Conservation (phyloP, 2,797 vertebrate species). For the Melanotaenia nigrans region DNA sequence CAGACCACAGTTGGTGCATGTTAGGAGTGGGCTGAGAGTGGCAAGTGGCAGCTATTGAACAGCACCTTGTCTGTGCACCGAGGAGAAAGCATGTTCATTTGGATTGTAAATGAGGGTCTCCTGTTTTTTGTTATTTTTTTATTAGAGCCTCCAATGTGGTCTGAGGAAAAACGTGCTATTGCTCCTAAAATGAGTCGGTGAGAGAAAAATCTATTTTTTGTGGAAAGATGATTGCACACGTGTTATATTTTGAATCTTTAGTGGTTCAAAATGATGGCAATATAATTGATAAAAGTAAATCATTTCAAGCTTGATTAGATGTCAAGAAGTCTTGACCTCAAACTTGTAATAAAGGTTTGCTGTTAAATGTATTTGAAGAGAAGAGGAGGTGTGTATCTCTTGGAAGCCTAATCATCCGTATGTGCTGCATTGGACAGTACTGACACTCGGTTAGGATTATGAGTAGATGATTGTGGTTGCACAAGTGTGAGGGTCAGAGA, state of each 20-base stretch:
- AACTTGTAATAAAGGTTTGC: neutral
- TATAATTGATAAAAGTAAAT: no score
- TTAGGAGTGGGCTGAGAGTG: slow-evolving; percentile 46
- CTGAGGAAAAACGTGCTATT: neutral
- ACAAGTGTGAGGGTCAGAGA: neutral
- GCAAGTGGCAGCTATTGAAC: slow-evolving; percentile 57
- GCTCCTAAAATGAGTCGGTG: neutral
- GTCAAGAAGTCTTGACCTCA: no score
- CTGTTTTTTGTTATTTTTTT: slow-evolving; percentile 10
- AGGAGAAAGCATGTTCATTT: slow-evolving; percentile 44
- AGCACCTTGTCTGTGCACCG: slow-evolving; percentile 7
- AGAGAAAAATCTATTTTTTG: neutral
- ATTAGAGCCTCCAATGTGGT: neutral
- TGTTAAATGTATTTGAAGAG: neutral
- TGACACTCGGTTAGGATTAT: no score
- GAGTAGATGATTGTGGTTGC: no score
- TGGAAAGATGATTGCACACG: neutral
- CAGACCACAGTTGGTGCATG: slow-evolving; percentile 45
- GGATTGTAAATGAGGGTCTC: slow-evolving; percentile 39
- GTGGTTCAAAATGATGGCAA: neutral
- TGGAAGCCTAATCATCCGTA: neutral
- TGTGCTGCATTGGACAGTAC: no score
- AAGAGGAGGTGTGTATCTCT: no score
- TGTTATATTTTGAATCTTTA: neutral
- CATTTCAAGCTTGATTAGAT: neutral